These are phyloP conservation scores for Eulemur coronatus DNA, from an alignment of 2,797 vertebrate genomes.

Conservation along the genomic window DNA sequence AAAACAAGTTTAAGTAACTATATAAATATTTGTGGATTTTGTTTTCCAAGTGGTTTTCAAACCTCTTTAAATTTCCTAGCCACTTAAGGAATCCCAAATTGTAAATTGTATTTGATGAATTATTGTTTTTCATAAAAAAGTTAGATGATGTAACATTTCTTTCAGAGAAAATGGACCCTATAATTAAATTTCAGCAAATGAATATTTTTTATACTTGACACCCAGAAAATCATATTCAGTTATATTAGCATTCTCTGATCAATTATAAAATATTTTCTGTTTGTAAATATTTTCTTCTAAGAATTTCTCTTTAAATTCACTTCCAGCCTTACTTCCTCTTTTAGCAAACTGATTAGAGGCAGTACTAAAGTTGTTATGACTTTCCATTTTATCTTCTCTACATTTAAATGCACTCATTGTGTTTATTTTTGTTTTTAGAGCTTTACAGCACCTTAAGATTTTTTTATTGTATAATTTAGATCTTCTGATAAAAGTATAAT, in stretches of 20 bases:
- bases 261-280: neutral
- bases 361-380: neutral
- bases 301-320: constrained; percentile 32
- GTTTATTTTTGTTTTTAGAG: constrained; percentile 11
- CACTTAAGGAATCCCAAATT: neutral
- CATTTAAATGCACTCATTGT: neutral
- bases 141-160: neutral
- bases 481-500: constrained; percentile 1
- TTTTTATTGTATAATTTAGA: neutral
- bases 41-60: neutral
- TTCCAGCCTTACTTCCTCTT: constrained; percentile 21
- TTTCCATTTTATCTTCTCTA: neutral
- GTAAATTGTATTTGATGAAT: neutral
- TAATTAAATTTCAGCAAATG: constrained; percentile 45
- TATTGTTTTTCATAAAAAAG: constrained; percentile 1
- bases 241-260: constrained; percentile 27
- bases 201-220: constrained; percentile 16
- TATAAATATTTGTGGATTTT: neutral
- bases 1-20: neutral
- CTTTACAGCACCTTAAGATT: neutral
- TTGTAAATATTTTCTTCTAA: constrained; percentile 3
- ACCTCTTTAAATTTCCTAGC: neutral
- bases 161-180: constrained; percentile 15
- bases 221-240: constrained; percentile 20
- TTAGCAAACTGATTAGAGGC: neutral